Evolutionary conservation across 2,888 invertebrate genomes (phyloP), one percentile per base, ranked within the genome.

Genomic region (Drosophila pseudotalamancana): DNA sequence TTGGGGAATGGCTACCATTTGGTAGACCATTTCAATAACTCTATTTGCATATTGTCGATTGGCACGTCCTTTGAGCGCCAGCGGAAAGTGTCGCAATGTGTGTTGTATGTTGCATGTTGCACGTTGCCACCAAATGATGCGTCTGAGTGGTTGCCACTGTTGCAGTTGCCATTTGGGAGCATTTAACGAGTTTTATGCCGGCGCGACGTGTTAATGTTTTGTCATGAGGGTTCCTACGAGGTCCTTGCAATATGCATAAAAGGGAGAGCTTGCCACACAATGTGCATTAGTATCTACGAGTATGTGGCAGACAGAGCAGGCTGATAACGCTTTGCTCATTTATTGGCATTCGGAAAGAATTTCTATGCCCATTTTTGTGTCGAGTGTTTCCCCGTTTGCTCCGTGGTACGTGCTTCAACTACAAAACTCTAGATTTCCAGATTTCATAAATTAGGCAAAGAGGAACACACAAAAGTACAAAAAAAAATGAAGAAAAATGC

Each of bases 371-470:
- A 75, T 83, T 80, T 84, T 37, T 43, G 50, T 51, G 62, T 71
- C 66, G 79, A 78, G 79, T 72, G 57, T 73, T 50, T 48, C 40
- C 46, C 46, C 45, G 49, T 65, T 66, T 59, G 66, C n/a, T 79
- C 77, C 79, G 71, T 83, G 86, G 79, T 68, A 79, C 84, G 84
- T 87, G 84, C 87, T 81, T 84, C 57, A 84, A 79, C 75, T 84
- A 69, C 67, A 81, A 79, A 82, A 79, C 56, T 84, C 53, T 54
- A 78, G 78, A 86, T 77, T 77, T 73, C 57, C 64, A 69, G 63
- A 67, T 72, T 63, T 63, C 54, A 63, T 78, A 82, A 79, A 81
- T 78, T 82, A 73, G 82, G 72, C 66, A 75, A 70, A 63, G 64
- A 59, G 70, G 56, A 61, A 63, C 35, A 46, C 57, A 65, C 54